A percentile compares a stretch with the other conserved stretches of the same genome.
These are phyloP conservation scores for Ips nitidus DNA, from an alignment of 1,140 invertebrate genomes.

Conservation along the genomic window DNA sequence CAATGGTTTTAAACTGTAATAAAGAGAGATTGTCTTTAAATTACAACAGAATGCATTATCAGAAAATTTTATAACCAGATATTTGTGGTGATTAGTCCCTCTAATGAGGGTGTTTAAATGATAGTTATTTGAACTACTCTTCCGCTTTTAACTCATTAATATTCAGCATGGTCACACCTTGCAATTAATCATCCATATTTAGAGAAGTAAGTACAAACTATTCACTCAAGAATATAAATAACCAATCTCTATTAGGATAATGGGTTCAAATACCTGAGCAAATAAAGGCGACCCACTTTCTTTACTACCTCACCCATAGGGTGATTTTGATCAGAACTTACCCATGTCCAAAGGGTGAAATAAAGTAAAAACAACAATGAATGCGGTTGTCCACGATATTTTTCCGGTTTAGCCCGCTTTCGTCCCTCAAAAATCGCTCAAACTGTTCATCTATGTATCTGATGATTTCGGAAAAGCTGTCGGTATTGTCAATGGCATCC, in stretches of 20 bases:
- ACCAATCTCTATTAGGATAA: constrained; percentile 1
- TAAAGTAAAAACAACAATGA: constrained; percentile 99
- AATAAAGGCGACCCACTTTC: background rate
- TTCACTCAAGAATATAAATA: background rate
- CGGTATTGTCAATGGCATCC: constrained; percentile 97
- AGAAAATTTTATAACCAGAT: background rate
- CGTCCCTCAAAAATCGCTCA: constrained; percentile 86
- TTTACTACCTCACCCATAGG: background rate
- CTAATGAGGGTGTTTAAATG: constrained; percentile 1
- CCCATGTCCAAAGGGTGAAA: constrained; percentile 98
- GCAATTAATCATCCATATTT: constrained; percentile 8
- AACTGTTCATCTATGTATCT: constrained; percentile 95
- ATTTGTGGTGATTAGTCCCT: background rate
- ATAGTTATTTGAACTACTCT: background rate
- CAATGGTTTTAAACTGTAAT: constrained; percentile 72
- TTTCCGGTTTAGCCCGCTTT: constrained; percentile 87
- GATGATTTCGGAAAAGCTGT: constrained; percentile 87
- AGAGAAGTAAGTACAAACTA: background rate
- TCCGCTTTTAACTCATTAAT: background rate
- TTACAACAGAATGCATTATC: constrained; percentile 2
- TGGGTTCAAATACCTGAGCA: constrained; percentile 14
- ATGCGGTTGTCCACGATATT: constrained; percentile 93
- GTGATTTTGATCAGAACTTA: constrained; percentile 49
- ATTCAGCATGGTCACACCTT: background rate
- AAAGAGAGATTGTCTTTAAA: too few relatives aligned